These are phyloP conservation scores for Apis mellifera DNA, from an alignment of 1,140 invertebrate genomes.

Conservation along the genomic window Amel_HAv3.1 CM009943.2:8313501-8314000, in stretches of 20 bases:
- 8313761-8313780: constrained; percentile 77
- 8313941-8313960: constrained; percentile 61
- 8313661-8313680: too few species aligned
- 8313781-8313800: constrained; percentile 75
- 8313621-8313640: too few species aligned
- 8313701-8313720: constrained; percentile 59
- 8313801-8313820: constrained; percentile 76
- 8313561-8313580: too few species aligned
- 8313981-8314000: neutral
- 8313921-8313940: constrained; percentile 67
- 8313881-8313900: constrained; percentile 70
- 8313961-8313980: neutral
- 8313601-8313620: too few species aligned
- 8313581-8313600: too few species aligned
- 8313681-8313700: too few species aligned
- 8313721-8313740: constrained; percentile 51
- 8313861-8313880: constrained; percentile 77
- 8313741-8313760: constrained; percentile 66
- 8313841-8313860: constrained; percentile 78
- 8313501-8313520: too few species aligned
- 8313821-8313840: constrained; percentile 78
- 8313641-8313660: too few species aligned
- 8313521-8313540: too few species aligned
- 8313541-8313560: too few species aligned
- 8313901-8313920: constrained; percentile 64